phyloP scores from a whole-genome alignment of 2,797 vertebrate species.

The Lycodopsis pacificus region DNA sequence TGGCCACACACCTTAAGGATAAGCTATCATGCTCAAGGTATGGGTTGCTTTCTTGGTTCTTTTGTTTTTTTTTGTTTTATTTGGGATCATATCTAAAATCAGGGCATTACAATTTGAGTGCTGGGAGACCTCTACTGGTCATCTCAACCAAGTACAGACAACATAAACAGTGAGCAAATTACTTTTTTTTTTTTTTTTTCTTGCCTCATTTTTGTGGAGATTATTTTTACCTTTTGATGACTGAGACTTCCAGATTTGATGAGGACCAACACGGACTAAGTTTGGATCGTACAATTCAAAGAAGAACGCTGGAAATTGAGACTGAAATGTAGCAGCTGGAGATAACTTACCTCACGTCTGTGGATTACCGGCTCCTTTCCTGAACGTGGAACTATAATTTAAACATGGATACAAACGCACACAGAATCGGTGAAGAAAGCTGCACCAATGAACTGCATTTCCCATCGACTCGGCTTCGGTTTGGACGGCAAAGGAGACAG shows the following conservation, averaged over 20 bases:
- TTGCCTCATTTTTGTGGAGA: slow-evolving; percentile 76
- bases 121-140: slow-evolving; percentile 83
- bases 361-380: slow-evolving; percentile 82
- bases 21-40: slow-evolving; percentile 77
- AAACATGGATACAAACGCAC: slow-evolving; percentile 74
- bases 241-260: slow-evolving; percentile 52
- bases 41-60: slow-evolving; percentile 68
- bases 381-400: slow-evolving; percentile 77
- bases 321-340: slow-evolving; percentile 70
- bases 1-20: slow-evolving; percentile 79
- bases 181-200: slow-evolving; percentile 63
- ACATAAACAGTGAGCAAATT: slow-evolving; percentile 83
- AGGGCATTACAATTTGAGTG: slow-evolving; percentile 80
- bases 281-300: slow-evolving; percentile 79
- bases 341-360: slow-evolving; percentile 61
- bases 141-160: slow-evolving; percentile 73
- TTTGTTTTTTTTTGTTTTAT: slow-evolving; percentile 73
- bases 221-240: slow-evolving; percentile 70
- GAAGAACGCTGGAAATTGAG: slow-evolving; percentile 69
- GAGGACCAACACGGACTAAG: slow-evolving; percentile 66
- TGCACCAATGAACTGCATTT: slow-evolving; percentile 36
- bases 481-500: slow-evolving; percentile 45
- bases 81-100: slow-evolving; percentile 83
- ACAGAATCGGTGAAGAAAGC: slow-evolving; percentile 40
- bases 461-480: slow-evolving; percentile 32